Conservation (phyloP, 2,888 invertebrate genomes). For the Trachelus tabidus region DNA sequence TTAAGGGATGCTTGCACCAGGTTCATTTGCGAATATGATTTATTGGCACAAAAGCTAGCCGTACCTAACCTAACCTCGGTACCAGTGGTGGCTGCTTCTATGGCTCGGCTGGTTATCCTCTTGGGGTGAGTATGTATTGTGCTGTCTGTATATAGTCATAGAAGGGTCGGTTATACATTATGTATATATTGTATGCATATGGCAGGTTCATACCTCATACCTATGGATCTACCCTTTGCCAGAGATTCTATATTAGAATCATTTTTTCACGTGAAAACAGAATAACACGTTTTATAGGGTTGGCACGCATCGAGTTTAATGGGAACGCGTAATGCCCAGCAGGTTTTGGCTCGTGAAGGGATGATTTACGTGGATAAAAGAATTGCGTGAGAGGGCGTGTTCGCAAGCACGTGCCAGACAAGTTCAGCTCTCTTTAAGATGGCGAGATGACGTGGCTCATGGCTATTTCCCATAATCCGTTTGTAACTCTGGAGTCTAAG, state of each 20-base stretch:
- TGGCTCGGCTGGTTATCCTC: background rate
- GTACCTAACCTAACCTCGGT: background rate
- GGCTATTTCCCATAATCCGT: background rate
- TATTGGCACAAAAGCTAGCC: background rate
- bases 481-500: background rate
- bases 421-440: background rate
- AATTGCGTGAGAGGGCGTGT: background rate
- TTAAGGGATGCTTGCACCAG: conserved; percentile 1
- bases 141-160: background rate
- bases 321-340: background rate
- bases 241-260: background rate
- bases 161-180: background rate
- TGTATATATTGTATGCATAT: background rate
- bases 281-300: background rate
- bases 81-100: background rate
- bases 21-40: conserved; percentile 3
- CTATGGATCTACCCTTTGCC: background rate
- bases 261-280: background rate
- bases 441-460: background rate
- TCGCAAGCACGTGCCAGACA: background rate
- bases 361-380: background rate
- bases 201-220: background rate
- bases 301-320: background rate
- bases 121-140: background rate
- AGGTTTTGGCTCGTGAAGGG: background rate